phyloP scores from a whole-genome alignment of 2,797 vertebrate genomes.

The Eulemur mongoz region DNA sequence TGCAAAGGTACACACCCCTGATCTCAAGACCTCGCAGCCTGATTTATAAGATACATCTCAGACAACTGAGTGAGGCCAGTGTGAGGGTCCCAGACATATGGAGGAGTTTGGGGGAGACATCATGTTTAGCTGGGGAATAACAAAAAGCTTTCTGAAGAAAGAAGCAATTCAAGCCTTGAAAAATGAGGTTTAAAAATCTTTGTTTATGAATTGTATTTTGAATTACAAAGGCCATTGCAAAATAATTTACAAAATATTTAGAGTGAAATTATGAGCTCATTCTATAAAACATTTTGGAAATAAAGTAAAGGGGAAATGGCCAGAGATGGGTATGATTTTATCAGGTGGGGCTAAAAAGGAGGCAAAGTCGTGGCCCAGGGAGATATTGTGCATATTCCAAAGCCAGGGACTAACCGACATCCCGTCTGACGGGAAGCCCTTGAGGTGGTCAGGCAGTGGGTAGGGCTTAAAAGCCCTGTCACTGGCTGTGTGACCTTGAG shows the following conservation, averaged over 20 bases:
- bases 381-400: neutral
- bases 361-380: neutral
- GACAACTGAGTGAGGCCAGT: neutral
- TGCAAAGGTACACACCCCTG: neutral
- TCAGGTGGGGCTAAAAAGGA: neutral
- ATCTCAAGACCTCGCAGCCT: neutral
- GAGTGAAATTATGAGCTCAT: neutral
- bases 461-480: neutral
- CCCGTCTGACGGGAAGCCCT: neutral
- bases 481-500: neutral
- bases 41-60: neutral
- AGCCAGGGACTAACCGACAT: fast-evolving
- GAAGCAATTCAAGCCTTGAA: neutral
- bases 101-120: neutral
- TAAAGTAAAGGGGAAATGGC: neutral
- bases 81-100: neutral
- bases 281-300: neutral
- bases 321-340: neutral
- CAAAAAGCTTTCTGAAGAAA: neutral
- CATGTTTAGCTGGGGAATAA: neutral
- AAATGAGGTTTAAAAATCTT: neutral
- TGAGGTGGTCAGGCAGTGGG: neutral
- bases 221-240: neutral
- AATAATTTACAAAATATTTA: neutral
- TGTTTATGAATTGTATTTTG: neutral